phyloP scores from a whole-genome alignment of 2,888 invertebrate genomes.

The Sthenelais limicola region DNA sequence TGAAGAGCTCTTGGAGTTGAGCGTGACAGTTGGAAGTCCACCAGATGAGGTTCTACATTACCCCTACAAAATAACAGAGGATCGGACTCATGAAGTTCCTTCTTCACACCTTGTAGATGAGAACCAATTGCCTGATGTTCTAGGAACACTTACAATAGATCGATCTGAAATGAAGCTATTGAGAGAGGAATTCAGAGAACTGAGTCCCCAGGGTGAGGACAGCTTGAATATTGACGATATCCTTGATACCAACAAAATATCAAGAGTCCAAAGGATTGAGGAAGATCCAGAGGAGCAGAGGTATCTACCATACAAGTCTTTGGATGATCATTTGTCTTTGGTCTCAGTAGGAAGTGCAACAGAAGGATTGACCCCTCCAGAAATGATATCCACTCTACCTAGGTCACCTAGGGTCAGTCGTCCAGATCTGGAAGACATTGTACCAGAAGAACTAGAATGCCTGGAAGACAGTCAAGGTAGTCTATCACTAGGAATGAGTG shows the following conservation, averaged over 20 bases:
- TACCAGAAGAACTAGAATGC: not conserved
- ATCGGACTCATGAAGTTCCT: not conserved
- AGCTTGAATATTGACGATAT: too few species aligned
- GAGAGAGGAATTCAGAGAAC: not conserved
- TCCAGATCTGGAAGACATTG: constrained; percentile 6
- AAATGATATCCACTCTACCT: constrained; percentile 6
- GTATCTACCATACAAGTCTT: constrained; percentile 19
- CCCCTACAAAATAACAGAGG: constrained; percentile 21
- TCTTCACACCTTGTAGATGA: constrained; percentile 14
- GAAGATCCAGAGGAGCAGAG: constrained; percentile 22
- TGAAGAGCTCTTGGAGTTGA: not conserved
- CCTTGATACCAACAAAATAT: not conserved
- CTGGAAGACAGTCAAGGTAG: too few species aligned
- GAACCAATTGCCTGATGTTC: constrained; percentile 19
- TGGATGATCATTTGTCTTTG: constrained; percentile 18
- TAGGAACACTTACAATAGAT: not conserved
- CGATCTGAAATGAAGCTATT: constrained; percentile 9
- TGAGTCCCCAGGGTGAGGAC: constrained; percentile 2
- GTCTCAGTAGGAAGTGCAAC: constrained; percentile 21
- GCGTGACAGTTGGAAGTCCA: constrained; percentile 17
- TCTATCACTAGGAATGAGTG: too few species aligned
- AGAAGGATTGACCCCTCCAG: not conserved
- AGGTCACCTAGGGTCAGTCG: constrained; percentile 10
- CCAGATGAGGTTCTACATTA: not conserved
- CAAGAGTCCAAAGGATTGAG: constrained; percentile 8